phyloP scores from a whole-genome alignment of 2,797 vertebrate species.

The Etheostoma nigrum region DNA sequence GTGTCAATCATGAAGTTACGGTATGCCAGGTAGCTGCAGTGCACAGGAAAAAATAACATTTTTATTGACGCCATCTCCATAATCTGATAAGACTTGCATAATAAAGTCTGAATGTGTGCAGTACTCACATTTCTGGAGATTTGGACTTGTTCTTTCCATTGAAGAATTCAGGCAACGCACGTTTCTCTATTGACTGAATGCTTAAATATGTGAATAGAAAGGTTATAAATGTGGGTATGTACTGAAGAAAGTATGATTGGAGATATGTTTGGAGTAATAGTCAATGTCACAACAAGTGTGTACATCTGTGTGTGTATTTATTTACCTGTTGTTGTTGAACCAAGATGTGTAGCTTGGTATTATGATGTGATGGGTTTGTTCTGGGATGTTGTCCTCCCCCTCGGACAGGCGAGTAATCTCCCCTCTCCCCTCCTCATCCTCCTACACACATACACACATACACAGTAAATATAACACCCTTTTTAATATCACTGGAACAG shows the following conservation, averaged over 20 bases:
- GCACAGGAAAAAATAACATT: neutral
- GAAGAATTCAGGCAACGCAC: constrained; percentile 96
- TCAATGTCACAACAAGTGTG: neutral
- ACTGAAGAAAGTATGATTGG: neutral
- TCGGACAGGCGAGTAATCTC: constrained; percentile 90
- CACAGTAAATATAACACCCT: constrained; percentile 3
- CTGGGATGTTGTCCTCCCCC: constrained; percentile 92
- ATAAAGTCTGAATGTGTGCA: neutral
- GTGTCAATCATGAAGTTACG: constrained; percentile 99
- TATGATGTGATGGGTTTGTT: constrained; percentile 98
- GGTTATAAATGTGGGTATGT: neutral
- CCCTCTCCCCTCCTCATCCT: constrained; percentile 92
- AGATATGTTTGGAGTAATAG: neutral
- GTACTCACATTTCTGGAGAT: constrained; percentile 96
- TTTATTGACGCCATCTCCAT: neutral
- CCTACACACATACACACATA: constrained; percentile 79
- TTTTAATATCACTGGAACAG: neutral
- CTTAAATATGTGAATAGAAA: constrained; percentile 70
- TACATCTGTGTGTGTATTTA: neutral
- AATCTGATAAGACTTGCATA: neutral
- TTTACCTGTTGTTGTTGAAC: constrained; percentile 98
- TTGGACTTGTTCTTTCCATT: constrained; percentile 98
- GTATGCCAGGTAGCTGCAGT: constrained; percentile 93
- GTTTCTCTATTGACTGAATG: constrained; percentile 94
- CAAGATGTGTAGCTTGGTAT: constrained; percentile 97